phyloP scores from a whole-genome alignment of 2,888 invertebrate genomes.

The Noctua janthe region DNA sequence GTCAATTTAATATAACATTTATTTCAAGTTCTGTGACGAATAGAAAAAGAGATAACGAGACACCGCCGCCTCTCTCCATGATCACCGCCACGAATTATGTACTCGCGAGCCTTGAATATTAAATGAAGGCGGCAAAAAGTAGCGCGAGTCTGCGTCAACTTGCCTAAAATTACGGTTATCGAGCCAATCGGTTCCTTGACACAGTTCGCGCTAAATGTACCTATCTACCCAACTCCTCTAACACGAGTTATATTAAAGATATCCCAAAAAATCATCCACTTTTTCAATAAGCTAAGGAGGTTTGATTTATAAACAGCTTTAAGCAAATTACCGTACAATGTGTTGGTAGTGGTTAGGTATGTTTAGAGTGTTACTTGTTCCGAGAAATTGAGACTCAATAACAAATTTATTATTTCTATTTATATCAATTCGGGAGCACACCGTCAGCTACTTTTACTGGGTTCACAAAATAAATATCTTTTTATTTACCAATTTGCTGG shows the following conservation, averaged over 20 bases:
- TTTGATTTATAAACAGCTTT: slow-evolving; percentile 71
- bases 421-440: slow-evolving; percentile 46
- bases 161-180: slow-evolving; percentile 83
- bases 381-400: slow-evolving; percentile 27
- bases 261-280: slow-evolving; percentile 71
- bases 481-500: slow-evolving; percentile 44
- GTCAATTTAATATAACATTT: slow-evolving; percentile 78
- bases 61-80: slow-evolving; percentile 79
- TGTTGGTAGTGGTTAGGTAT: neutral
- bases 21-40: slow-evolving; percentile 80
- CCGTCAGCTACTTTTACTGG: slow-evolving; percentile 35
- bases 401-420: slow-evolving; percentile 29
- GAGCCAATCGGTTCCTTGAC: slow-evolving; percentile 79
- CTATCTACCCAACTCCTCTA: slow-evolving; percentile 63
- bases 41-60: slow-evolving; percentile 85
- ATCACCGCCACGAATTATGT: slow-evolving; percentile 86
- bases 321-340: slow-evolving; percentile 49
- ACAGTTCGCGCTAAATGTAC: slow-evolving; percentile 71
- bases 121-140: slow-evolving; percentile 80
- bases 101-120: slow-evolving; percentile 83
- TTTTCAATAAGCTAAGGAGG: slow-evolving; percentile 75
- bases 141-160: slow-evolving; percentile 77
- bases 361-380: slow-evolving; percentile 3
- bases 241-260: slow-evolving; percentile 75
- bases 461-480: slow-evolving; percentile 46